Conservation (phyloP, 2,113 vertebrate genomes). For the Bucco capensis region DNA sequence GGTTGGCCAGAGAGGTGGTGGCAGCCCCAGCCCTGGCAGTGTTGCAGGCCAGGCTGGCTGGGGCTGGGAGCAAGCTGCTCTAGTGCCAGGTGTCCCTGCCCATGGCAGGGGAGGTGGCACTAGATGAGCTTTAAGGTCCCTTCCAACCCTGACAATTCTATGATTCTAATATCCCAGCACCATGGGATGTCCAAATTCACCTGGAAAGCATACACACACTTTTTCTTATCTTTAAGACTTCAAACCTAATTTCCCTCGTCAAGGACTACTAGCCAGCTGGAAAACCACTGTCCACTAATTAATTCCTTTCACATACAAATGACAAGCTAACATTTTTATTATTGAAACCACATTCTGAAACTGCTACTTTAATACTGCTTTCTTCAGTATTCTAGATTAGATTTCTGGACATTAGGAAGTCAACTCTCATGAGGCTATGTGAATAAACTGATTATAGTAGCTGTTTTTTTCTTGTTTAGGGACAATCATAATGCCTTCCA, state of each 20-base stretch:
- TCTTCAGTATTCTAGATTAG: neutral
- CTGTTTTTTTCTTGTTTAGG: neutral
- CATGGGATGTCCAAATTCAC: neutral
- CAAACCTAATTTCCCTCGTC: neutral
- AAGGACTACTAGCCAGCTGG: neutral
- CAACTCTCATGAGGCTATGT: neutral
- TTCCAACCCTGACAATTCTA: too few relatives aligned
- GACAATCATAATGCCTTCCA: neutral
- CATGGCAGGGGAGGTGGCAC: too few relatives aligned
- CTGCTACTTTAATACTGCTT: neutral
- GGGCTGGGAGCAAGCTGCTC: too few relatives aligned
- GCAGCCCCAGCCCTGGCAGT: too few relatives aligned
- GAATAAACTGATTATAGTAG: conserved; percentile 31
- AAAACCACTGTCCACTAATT: neutral
- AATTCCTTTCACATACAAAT: neutral
- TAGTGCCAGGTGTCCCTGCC: too few relatives aligned
- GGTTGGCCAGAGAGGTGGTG: too few relatives aligned
- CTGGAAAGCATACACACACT: neutral
- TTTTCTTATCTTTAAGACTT: neutral
- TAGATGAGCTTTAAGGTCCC: too few relatives aligned
- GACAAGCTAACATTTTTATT: neutral
- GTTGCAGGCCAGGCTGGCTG: too few relatives aligned
- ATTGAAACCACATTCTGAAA: neutral
- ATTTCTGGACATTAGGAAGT: conserved; percentile 13
- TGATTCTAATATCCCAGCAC: neutral